Base-by-base conservation (phyloP, 1,140 invertebrate genomes). In the Charaxes varanes region DNA sequence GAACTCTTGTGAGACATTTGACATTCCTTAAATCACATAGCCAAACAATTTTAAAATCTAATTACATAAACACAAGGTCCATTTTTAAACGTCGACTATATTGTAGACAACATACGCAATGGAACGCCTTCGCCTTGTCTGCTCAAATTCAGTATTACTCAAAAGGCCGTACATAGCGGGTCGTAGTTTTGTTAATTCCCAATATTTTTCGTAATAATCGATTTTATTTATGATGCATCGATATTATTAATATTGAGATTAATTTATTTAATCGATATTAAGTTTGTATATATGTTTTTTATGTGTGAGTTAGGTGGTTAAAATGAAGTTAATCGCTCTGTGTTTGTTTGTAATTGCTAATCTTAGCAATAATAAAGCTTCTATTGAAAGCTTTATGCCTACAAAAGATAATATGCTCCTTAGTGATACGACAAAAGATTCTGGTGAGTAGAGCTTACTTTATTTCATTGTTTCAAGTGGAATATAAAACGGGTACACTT, bases 291-390 rank as follows among this genome's bases (percentile, higher is more conserved):
- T 34, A 23, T 22, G n/a, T 8, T 22, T 7, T 7, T 16, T 26
- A 10, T 22, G 22, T 6, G 22, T 28, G 18, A 31, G 11, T 17
- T 22, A 23, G 14, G 41, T n/a, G n/a, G n/a, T n/a, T n/a, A 62
- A 44, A 54, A 81, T 79, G 74, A 82, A 69, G 51, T 59, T 76
- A 19, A 36, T 79, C 42, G 59, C 72, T 42, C 60, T 62, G 41
- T 63, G 47, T 49, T 37, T 79, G 19, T 62, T 76, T 51, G 56
- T 82, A 15, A 51, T 79, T 19, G 53, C 52, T 6, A 73, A 76
- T 51, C 53, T 79, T 5, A 79, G 65, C 28, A 55, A 72, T 33
- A 70, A 82, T 55, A 78, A 72, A 53, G 78, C 74, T 2, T 79
- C 78, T 2, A 22, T 82, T 34, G 73, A 79, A 27, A 76, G 64